phyloP scores from a whole-genome alignment of 1,140 invertebrate species.

The Uloborus diversus region DNA sequence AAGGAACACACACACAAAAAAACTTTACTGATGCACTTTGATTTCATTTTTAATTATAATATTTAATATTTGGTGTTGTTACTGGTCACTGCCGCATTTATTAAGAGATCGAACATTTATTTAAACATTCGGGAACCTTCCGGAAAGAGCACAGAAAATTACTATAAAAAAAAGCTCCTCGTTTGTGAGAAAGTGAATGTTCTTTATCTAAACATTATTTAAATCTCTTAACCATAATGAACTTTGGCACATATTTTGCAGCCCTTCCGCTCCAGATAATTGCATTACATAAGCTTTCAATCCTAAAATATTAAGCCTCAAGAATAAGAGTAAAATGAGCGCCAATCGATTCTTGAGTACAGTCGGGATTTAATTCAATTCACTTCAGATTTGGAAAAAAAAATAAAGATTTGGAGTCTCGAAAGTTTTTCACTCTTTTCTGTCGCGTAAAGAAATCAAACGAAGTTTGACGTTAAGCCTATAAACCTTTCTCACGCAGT shows the following conservation, averaged over 20 bases:
- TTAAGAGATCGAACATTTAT: no score
- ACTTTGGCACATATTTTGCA: neutral
- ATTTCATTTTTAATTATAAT: no score
- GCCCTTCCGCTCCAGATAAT: neutral
- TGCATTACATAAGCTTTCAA: constrained; percentile 27
- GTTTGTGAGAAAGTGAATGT: no score
- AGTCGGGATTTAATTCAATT: constrained; percentile 35
- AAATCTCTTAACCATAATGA: constrained; percentile 17
- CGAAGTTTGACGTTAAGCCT: constrained; percentile 13
- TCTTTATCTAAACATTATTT: no score
- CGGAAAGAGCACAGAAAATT: no score
- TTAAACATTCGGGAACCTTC: no score
- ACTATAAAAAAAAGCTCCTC: no score
- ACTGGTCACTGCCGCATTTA: no score
- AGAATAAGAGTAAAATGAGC: neutral
- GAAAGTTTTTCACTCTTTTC: neutral
- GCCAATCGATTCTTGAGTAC: neutral
- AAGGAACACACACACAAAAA: no score
- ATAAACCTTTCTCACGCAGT: no score
- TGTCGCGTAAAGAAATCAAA: neutral
- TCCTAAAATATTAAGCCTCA: constrained; percentile 8
- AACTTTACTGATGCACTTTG: no score
- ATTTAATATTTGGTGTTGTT: no score
- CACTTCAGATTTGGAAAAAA: neutral
- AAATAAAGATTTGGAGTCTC: neutral